Conservation (phyloP, 2,797 vertebrate genomes). For the Cossypha heuglini region DNA sequence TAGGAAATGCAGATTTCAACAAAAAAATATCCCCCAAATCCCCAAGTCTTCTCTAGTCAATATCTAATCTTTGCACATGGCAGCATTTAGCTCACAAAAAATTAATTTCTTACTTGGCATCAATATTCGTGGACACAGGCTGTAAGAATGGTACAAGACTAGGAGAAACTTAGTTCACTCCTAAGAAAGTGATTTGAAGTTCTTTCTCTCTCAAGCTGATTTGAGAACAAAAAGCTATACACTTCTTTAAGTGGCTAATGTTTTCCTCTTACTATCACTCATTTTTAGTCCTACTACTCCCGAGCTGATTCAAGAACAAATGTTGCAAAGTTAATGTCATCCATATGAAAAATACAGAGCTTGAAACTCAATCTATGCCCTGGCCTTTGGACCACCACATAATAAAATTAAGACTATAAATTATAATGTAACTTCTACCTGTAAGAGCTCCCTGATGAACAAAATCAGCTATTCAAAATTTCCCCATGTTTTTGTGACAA, state of each 20-base stretch:
- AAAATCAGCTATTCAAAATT: not conserved
- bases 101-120: not conserved
- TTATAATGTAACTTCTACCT: not conserved
- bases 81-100: not conserved
- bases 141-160: not conserved
- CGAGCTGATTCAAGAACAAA: not conserved
- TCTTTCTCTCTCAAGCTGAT: too few species aligned
- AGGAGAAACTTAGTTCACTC: not conserved
- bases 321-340: not conserved
- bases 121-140: not conserved
- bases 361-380: not conserved
- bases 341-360: not conserved
- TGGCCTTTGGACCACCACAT: not conserved
- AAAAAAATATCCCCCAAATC: not conserved
- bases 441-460: not conserved
- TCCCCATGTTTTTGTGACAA: not conserved
- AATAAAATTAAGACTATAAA: not conserved
- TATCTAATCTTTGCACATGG: not conserved
- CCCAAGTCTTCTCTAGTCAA: not conserved
- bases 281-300: not conserved
- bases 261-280: not conserved
- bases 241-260: not conserved
- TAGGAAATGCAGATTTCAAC: not conserved
- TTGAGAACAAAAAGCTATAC: not conserved
- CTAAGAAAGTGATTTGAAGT: too few species aligned